Conservation (phyloP, 2,113 vertebrate genomes). For the Megaceryle maxima region DNA sequence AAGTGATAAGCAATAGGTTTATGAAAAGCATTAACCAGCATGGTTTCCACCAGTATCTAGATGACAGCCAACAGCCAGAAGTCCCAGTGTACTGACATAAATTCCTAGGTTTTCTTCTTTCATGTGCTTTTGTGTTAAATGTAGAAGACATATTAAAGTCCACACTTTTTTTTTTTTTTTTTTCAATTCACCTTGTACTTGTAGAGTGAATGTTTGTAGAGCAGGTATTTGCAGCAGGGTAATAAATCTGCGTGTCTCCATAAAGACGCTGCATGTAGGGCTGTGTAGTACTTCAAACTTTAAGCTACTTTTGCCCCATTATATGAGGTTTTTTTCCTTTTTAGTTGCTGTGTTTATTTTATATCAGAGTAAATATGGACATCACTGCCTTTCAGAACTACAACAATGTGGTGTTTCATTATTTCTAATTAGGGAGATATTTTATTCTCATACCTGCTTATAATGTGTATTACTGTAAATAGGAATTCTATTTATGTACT, state of each 20-base stretch:
- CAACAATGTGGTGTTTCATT: neutral
- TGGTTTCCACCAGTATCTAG: neutral
- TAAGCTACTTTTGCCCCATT: neutral
- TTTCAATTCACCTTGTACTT: neutral
- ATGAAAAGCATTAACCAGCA: neutral
- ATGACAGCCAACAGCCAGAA: neutral
- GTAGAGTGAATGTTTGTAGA: neutral
- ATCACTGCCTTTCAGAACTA: neutral
- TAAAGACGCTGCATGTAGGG: neutral
- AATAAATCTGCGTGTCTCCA: neutral
- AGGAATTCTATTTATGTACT: slow-evolving; percentile 26
- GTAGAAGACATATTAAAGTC: neutral
- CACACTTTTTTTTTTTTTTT: neutral
- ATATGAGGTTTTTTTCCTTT: neutral
- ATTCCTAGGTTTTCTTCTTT: neutral
- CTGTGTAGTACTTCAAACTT: neutral
- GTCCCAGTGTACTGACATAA: neutral
- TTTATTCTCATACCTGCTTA: neutral
- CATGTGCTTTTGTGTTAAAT: neutral
- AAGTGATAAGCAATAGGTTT: rapidly evolving
- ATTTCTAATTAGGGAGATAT: slow-evolving; percentile 14
- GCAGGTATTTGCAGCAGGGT: neutral
- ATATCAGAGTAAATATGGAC: neutral
- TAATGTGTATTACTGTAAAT: slow-evolving; percentile 20
- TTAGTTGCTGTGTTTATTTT: neutral